A percentile compares a stretch with the other conserved stretches of the same genome.
Evolutionary conservation across 2,888 invertebrate species (phyloP).

Genomic region (Helobdella robusta): DNA sequence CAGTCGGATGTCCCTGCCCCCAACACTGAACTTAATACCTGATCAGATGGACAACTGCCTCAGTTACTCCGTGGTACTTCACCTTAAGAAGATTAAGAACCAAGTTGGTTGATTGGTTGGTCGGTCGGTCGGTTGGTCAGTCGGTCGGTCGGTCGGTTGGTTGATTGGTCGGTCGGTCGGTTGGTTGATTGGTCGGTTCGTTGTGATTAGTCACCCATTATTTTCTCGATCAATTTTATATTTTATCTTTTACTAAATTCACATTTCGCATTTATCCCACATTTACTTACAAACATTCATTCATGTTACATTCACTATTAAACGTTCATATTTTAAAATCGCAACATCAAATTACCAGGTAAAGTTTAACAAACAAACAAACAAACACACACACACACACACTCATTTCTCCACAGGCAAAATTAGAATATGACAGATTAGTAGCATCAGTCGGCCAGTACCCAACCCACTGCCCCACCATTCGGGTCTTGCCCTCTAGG

Average conservation of each 20-base stretch:
- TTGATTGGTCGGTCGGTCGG: no score
- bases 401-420: constrained; percentile 40
- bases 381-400: not conserved
- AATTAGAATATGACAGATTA: constrained; percentile 49
- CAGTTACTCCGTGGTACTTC: constrained; percentile 83
- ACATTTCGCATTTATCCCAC: no score
- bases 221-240: no score
- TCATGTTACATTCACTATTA: no score
- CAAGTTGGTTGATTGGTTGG: constrained; percentile 42
- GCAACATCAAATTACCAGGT: no score
- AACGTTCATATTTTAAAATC: no score
- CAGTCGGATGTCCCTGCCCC: constrained; percentile 76
- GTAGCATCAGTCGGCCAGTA: constrained; percentile 50
- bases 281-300: no score
- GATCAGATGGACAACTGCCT: constrained; percentile 85
- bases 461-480: constrained; percentile 56
- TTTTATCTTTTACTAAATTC: no score
- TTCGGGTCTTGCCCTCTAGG: constrained; percentile 55
- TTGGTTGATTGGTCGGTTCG: no score
- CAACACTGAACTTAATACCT: constrained; percentile 66
- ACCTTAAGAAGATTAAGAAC: constrained; percentile 87
- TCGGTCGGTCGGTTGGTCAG: no score
- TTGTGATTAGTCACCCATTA: no score
- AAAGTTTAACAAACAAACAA: not conserved
- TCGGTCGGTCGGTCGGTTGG: no score